These are phyloP conservation scores for Antigone vipio DNA, from an alignment of 2,113 vertebrate species.

Conservation along the genomic window DNA sequence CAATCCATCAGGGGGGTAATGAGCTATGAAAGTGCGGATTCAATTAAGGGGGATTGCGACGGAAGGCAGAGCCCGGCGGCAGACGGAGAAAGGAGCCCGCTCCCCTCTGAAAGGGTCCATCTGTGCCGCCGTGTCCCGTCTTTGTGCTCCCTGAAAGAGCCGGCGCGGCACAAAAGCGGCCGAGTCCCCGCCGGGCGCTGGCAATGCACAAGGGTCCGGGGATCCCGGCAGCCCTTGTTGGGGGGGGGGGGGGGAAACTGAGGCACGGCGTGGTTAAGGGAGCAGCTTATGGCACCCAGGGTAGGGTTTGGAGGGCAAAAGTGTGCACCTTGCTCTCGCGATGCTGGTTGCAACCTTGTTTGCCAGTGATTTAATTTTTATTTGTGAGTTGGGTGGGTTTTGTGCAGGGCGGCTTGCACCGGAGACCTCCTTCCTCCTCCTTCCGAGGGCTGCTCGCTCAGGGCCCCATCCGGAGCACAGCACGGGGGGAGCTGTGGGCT, in stretches of 20 bases:
- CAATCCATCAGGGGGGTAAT: conserved; percentile 76
- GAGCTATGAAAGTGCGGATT: conserved; percentile 77
- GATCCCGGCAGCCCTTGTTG: neutral
- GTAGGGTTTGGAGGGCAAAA: neutral
- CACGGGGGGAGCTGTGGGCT: neutral
- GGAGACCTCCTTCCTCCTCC: neutral
- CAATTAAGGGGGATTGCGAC: conserved; percentile 65
- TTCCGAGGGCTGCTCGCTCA: neutral
- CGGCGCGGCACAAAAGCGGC: neutral
- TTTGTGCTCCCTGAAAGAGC: conserved; percentile 45
- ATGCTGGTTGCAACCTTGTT: neutral
- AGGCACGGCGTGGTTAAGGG: neutral
- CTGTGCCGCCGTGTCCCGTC: conserved; percentile 53
- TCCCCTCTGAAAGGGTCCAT: conserved; percentile 71
- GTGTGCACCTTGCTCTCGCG: fast-evolving
- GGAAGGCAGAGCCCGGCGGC: conserved; percentile 60
- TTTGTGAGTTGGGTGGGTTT: neutral
- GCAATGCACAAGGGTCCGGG: neutral
- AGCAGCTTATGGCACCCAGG: fast-evolving
- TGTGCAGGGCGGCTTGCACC: neutral
- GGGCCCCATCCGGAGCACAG: neutral
- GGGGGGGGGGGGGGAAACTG: neutral
- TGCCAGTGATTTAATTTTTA: no score
- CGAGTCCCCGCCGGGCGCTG: neutral
- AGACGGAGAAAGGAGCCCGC: conserved; percentile 49